phyloP scores from a whole-genome alignment of 2,888 invertebrate genomes.

The Tuta absoluta region DNA sequence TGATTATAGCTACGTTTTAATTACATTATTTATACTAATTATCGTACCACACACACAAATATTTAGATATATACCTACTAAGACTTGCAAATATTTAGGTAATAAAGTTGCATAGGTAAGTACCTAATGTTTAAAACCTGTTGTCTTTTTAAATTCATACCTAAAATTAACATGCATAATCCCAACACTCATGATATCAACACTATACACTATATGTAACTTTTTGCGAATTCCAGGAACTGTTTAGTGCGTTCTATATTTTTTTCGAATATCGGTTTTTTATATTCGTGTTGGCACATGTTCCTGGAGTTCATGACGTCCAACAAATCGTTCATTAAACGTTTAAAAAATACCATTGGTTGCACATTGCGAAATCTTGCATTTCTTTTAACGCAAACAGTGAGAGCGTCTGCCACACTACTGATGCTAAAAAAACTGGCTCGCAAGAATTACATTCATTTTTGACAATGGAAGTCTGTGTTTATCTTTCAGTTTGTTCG shows the following conservation, averaged over 20 bases:
- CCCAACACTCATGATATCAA: no score
- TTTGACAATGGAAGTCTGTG: constrained; percentile 24
- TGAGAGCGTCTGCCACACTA: constrained; percentile 26
- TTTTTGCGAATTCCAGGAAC: neutral
- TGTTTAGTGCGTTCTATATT: constrained; percentile 1
- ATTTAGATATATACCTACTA: no score
- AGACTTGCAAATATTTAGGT: no score
- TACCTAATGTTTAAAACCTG: no score
- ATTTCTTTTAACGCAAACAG: constrained; percentile 15
- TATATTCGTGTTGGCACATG: constrained; percentile 9
- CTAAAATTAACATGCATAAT: no score
- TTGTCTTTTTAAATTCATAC: no score
- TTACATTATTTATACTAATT: no score
- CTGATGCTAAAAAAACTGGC: constrained; percentile 27
- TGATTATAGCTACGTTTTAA: no score
- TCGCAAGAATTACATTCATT: constrained; percentile 26
- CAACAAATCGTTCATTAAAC: constrained; percentile 28
- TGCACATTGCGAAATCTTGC: neutral
- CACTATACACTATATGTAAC: no score
- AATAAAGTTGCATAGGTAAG: no score
- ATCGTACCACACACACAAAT: no score
- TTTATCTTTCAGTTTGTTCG: constrained; percentile 13
- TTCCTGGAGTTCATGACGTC: constrained; percentile 27
- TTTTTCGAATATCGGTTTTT: constrained; percentile 22
- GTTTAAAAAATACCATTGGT: constrained; percentile 13